Conservation (phyloP, 2,888 invertebrate species). For the Drosophila monieri region DNA sequence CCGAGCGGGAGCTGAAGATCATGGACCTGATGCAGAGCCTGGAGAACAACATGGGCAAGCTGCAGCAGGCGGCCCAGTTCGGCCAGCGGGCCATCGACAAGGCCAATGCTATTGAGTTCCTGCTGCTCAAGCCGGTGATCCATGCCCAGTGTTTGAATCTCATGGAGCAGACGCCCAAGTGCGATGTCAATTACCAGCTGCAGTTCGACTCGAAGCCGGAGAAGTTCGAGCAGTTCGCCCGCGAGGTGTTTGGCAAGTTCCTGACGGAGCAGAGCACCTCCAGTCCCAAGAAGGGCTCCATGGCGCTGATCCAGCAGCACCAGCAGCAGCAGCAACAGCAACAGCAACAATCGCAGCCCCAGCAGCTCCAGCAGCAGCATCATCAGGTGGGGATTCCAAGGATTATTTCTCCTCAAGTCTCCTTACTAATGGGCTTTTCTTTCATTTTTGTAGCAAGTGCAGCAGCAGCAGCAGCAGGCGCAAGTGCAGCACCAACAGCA, state of each 20-base stretch:
- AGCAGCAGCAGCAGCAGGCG: conserved; percentile 27
- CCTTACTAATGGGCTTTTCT: background rate
- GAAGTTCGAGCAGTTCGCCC: conserved; percentile 90
- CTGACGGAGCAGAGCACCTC: conserved; percentile 85
- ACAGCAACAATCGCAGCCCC: conserved; percentile 4
- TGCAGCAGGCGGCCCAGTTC: conserved; percentile 94
- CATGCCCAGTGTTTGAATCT: conserved; percentile 90
- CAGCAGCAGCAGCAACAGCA: conserved; percentile 61
- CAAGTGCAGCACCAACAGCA: conserved; percentile 39
- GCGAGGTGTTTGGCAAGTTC: conserved; percentile 90
- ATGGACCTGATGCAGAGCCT: conserved; percentile 94
- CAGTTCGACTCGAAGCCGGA: conserved; percentile 92
- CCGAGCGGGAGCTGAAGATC: conserved; percentile 93
- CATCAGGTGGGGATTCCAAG: conserved; percentile 74
- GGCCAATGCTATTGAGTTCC: conserved; percentile 93
- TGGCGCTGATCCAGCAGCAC: conserved; percentile 72
- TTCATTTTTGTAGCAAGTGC: conserved; percentile 61
- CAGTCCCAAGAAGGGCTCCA: conserved; percentile 84
- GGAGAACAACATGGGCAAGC: conserved; percentile 92
- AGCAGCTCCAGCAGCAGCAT: conserved; percentile 63
- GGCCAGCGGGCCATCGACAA: conserved; percentile 91
- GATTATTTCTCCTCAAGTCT: too few relatives aligned
- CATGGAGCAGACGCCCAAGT: conserved; percentile 92
- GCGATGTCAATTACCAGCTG: conserved; percentile 91
- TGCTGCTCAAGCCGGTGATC: conserved; percentile 92